These are phyloP conservation scores for Eulemur macaco DNA, from an alignment of 2,113 vertebrate species.

Conservation along the genomic window DNA sequence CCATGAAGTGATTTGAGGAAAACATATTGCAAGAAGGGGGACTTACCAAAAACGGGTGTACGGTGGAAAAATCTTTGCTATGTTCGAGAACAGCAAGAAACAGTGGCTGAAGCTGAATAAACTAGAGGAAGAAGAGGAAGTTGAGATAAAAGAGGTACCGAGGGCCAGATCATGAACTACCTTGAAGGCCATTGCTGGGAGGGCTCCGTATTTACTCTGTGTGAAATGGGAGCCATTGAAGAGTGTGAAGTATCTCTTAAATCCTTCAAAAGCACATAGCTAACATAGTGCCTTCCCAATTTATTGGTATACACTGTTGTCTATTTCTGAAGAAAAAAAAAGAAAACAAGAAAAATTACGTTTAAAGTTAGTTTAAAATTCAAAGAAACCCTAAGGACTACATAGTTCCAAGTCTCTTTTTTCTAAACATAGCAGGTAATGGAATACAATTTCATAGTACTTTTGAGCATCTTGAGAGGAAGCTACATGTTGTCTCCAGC, in stretches of 20 bases:
- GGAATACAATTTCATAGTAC: neutral
- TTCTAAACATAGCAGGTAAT: neutral
- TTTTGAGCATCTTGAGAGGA: neutral
- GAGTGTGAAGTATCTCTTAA: neutral
- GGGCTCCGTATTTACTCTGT: neutral
- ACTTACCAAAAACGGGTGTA: neutral
- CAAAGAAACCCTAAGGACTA: neutral
- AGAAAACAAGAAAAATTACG: neutral
- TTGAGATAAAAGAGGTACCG: neutral
- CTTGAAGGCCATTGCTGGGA: neutral
- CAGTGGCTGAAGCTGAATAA: neutral
- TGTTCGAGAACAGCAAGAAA: neutral
- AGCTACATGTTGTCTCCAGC: neutral
- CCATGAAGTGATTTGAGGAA: neutral
- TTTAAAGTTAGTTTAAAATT: slow-evolving; percentile 22
- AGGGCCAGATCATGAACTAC: too few species aligned
- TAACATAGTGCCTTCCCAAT: neutral
- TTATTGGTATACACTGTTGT: neutral
- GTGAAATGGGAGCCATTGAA: neutral
- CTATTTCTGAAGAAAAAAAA: neutral
- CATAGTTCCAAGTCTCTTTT: neutral
- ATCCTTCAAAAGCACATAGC: neutral
- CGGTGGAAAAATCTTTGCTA: neutral
- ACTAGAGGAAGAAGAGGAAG: neutral
- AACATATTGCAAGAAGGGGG: fast-evolving